Base-by-base conservation (phyloP, 2,113 vertebrate genomes). In the Dipodomys ordii region DNA sequence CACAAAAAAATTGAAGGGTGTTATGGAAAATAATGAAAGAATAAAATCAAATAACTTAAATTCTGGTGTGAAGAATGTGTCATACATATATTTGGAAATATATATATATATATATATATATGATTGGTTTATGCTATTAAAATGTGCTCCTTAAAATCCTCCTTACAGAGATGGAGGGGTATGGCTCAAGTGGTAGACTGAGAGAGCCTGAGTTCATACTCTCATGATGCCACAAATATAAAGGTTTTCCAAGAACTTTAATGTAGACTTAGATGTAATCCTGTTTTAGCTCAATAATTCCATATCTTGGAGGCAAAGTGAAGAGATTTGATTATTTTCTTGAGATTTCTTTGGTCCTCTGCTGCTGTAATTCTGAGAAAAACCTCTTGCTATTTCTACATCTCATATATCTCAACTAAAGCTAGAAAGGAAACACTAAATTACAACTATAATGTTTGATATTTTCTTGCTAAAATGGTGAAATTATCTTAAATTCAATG, bases 311-410 rank as follows among this genome's bases (percentile, higher is more conserved):
- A 72, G 35, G 49, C 53, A 73, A 83, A 60, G 20, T 12, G 53
- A 95, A 12, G 72, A 44, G 46, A 92, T 92, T 94, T 91, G n/a
- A 92, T 85, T 85, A 85, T 83, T 83, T 93, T 78, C 9, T 49
- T 91, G 89, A 87, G 67, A 16, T 60, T 89, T 23, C 57, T 88
- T 95, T 83, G 22, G 32, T 53, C 16, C 60, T 96, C 60, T 71
- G 68, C 83, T 84, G 20, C n/a, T 93, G 10, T 64, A 91, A 88
- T 82, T 88, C 64, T 78, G 20, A 87, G 18, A 87, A n/a, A 88
- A 95, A 92, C 2, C 16, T 88, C 57, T 83, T 67, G 11, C 3
- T 79, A 83, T 92, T 78, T 74, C 67, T 28, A 78, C 88, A 91
- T 84, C 69, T 91, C 57, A 62, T 10, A 57, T 83, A 85, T 76